Evolutionary conservation across 2,113 vertebrate species (phyloP).

Genomic region (Probosciger aterrimus): DNA sequence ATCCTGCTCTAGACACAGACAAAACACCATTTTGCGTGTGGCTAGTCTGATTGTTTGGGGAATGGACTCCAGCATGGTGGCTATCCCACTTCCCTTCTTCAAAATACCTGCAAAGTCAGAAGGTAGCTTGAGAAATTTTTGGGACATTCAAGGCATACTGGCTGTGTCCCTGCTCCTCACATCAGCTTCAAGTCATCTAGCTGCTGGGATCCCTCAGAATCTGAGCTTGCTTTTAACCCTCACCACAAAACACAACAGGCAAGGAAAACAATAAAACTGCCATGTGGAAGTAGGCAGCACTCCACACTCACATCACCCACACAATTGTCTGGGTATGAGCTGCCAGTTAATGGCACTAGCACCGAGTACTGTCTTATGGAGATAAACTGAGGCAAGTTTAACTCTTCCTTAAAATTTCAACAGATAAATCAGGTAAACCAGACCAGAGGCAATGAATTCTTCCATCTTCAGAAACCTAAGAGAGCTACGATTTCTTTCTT

Average conservation of each 20-base stretch:
- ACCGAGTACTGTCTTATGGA: background rate
- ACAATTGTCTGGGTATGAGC: background rate
- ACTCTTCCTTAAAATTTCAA: background rate
- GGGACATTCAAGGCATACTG: background rate
- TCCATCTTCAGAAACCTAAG: background rate
- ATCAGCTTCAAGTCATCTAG: background rate
- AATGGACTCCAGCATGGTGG: background rate
- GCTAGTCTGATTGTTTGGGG: background rate
- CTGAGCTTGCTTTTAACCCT: background rate
- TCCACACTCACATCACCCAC: background rate
- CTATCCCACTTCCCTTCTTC: background rate
- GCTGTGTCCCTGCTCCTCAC: background rate
- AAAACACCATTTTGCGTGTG: background rate
- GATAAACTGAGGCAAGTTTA: background rate
- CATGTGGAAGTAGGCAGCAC: background rate
- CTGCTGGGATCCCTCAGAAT: background rate
- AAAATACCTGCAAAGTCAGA: background rate
- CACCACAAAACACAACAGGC: background rate
- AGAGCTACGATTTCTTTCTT: background rate
- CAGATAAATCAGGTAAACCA: background rate
- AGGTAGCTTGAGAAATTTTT: background rate
- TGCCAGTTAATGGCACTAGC: background rate
- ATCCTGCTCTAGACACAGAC: background rate
- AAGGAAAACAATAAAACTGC: background rate
- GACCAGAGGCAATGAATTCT: background rate